Conservation (phyloP, 2,888 invertebrate species). For the Eubasilissa splendida region DNA sequence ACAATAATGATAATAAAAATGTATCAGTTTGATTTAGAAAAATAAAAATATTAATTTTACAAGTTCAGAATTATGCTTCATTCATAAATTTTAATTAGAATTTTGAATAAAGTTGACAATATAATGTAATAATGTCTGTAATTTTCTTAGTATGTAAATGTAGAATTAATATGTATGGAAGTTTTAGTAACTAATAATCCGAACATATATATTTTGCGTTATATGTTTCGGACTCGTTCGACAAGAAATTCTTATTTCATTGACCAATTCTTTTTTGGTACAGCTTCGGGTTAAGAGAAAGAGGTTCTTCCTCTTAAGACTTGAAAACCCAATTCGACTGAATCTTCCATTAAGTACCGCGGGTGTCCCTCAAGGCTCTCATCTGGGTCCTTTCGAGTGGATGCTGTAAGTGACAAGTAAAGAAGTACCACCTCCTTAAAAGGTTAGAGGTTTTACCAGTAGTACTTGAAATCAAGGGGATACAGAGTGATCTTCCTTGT, state of each 20-base stretch:
- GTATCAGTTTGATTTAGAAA: no score
- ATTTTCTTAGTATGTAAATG: no score
- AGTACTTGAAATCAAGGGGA: background rate
- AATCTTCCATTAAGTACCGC: slow-evolving; percentile 47
- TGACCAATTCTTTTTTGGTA: slow-evolving; percentile 48
- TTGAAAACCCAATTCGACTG: slow-evolving; percentile 45
- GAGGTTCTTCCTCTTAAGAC: slow-evolving; percentile 44
- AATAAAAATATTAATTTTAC: no score
- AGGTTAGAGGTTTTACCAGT: slow-evolving; percentile 26
- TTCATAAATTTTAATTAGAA: no score
- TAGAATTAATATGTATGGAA: no score
- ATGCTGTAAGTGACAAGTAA: slow-evolving; percentile 35
- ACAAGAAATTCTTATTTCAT: slow-evolving; percentile 18
- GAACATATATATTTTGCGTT: background rate
- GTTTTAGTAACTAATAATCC: background rate
- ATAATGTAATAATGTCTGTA: no score
- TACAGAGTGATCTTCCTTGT: slow-evolving; percentile 20
- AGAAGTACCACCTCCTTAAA: slow-evolving; percentile 25
- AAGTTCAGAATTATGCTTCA: no score
- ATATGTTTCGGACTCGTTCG: background rate
- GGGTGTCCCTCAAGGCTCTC: slow-evolving; percentile 28
- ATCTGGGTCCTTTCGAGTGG: slow-evolving; percentile 20
- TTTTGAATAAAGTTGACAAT: no score
- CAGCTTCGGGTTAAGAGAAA: slow-evolving; percentile 49
- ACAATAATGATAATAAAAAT: no score